Evolutionary conservation across 2,113 vertebrate genomes (phyloP).

Genomic region (Thymallus thymallus): DNA sequence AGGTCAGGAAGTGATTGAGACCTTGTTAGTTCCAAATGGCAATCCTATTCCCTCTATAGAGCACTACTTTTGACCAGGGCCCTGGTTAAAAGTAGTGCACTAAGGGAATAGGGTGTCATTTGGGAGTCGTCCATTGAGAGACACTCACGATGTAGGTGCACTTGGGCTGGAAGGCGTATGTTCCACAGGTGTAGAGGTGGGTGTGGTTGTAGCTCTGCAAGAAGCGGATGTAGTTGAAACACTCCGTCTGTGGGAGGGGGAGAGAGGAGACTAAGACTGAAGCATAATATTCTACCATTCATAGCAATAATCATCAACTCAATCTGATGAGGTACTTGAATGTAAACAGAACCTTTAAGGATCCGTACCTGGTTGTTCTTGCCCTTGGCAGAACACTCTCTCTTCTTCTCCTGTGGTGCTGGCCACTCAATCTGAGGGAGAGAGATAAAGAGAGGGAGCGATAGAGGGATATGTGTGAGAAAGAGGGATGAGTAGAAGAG

Average conservation of each 20-base stretch:
- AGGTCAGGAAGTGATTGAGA: no score
- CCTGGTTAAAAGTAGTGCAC: no score
- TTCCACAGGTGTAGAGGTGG: slow-evolving; percentile 88
- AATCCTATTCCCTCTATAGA: no score
- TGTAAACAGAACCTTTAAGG: slow-evolving; percentile 3
- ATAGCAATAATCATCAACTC: neutral
- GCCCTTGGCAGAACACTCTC: slow-evolving; percentile 72
- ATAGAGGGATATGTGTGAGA: no score
- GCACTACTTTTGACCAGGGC: no score
- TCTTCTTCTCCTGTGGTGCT: slow-evolving; percentile 75
- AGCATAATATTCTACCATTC: no score
- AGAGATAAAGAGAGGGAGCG: neutral
- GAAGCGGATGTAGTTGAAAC: slow-evolving; percentile 95
- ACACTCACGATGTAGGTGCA: slow-evolving; percentile 90
- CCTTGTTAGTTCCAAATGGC: no score
- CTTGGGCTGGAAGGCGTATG: slow-evolving; percentile 95
- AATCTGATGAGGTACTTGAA: neutral
- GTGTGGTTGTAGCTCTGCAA: slow-evolving; percentile 91
- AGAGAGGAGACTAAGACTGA: neutral
- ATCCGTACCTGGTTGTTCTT: slow-evolving; percentile 78
- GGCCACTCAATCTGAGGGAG: slow-evolving; percentile 74
- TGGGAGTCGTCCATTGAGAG: no score
- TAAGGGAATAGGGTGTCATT: no score
- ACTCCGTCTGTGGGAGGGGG: slow-evolving; percentile 82
- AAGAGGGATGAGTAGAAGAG: no score